A percentile compares a stretch with the other conserved stretches of the same genome.
Conservation (phyloP, 2,888 invertebrate genomes). For the Sphecodes monilicornis region DNA sequence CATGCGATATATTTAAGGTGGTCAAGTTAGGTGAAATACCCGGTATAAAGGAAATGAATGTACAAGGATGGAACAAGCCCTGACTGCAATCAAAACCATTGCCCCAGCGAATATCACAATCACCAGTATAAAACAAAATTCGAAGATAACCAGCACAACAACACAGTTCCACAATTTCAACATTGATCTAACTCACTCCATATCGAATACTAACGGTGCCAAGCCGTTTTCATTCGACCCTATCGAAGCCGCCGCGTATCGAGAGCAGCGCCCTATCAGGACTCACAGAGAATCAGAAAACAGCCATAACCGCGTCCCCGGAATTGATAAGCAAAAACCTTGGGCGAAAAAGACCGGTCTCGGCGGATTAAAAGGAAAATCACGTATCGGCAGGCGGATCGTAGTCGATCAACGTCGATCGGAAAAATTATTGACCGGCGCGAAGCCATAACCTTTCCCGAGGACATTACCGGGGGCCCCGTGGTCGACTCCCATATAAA, state of each 20-base stretch:
- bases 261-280: background rate
- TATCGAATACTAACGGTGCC: background rate
- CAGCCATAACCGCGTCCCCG: background rate
- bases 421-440: constrained; percentile 15
- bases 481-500: constrained; percentile 43
- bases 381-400: background rate
- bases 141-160: too few species aligned
- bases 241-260: background rate
- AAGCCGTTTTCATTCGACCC: background rate
- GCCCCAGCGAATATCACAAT: background rate
- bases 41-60: too few species aligned
- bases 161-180: background rate
- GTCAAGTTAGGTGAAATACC: too few species aligned
- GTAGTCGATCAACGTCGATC: constrained; percentile 26
- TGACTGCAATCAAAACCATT: too few species aligned
- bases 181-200: background rate
- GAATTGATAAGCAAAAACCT: background rate
- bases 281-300: background rate
- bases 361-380: background rate
- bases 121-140: background rate
- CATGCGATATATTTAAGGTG: too few species aligned
- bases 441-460: constrained; percentile 26
- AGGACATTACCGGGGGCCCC: constrained; percentile 29
- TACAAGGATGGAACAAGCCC: too few species aligned
- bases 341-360: background rate